Base-by-base conservation (phyloP, 2,797 vertebrate genomes). In the Micropoecilia bifurca region DNA sequence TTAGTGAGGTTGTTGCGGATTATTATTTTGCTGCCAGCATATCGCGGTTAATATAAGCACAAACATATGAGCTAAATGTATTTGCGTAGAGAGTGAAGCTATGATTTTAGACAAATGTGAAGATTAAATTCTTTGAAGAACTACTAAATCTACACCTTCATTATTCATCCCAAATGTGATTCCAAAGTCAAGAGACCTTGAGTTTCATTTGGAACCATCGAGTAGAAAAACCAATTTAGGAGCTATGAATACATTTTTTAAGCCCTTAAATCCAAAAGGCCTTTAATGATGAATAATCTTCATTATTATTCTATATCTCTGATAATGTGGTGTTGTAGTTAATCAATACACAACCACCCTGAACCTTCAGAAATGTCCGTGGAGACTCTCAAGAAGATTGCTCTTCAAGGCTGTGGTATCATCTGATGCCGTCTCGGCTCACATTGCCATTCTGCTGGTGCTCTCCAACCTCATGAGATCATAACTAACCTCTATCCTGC, bases 241-340 rank as follows among this genome's bases (percentile, higher is more conserved):
- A 88, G 83, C 81, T 75, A 78, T 74, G 69, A 91, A 92, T 94
- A 50, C 79, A 95, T 95, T 92, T 94, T 95, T 95, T 76, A 96
- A 93, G 93, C 39, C 71, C 76, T n/a, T 83, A 84, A 92, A 94
- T 91, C 89, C 91, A 85, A 94, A 93, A 90, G 76, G 76, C 73
- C 81, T 88, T 93, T 94, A 95, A 95, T 91, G 89, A 92, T 93
- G 89, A 91, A 94, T 94, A 91, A 90, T 93, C 82, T 79, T 93
- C 91, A 93, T 94, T 89, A 93, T 91, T 93, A 94, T 95, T 94
- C 87, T 75, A 92, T 92, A 93, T 92, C 78, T 71, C 76, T 79
- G 82, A 87, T 92, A 91, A 92, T 85, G 82, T 63, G 84, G 82
- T 81, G 92, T 87, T 80, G 80, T 81, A 88, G 83, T 80, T 82